Conservation (phyloP, 2,113 vertebrate genomes). For the Albula glossodonta region DNA sequence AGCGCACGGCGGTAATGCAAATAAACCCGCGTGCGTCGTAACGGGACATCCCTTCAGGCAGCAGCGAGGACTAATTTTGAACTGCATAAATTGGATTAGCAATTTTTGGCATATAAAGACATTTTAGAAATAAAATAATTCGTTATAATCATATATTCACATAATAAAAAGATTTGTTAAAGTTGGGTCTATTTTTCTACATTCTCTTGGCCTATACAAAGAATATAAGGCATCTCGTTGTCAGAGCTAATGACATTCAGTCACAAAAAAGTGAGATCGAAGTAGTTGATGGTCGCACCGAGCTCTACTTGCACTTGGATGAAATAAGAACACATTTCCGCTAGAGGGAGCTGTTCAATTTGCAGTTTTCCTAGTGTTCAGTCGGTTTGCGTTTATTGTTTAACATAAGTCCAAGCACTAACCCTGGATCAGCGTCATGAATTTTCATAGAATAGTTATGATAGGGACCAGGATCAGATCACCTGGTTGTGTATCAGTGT, state of each 20-base stretch:
- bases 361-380: not conserved
- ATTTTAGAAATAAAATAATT: not conserved
- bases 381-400: not conserved
- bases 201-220: too few species aligned
- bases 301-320: not conserved
- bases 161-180: slow-evolving; percentile 2
- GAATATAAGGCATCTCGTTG: not conserved
- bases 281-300: not conserved
- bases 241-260: not conserved
- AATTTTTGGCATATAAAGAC: not conserved
- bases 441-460: not conserved
- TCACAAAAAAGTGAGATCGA: slow-evolving; percentile 3
- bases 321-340: slow-evolving; percentile 3
- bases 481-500: not conserved
- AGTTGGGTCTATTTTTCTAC: not conserved
- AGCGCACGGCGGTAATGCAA: not conserved
- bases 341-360: slow-evolving; percentile 33
- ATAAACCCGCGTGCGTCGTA: not conserved
- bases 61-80: slow-evolving; percentile 19
- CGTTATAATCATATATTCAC: not conserved
- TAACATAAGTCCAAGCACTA: not conserved
- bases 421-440: not conserved
- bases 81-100: slow-evolving; percentile 11
- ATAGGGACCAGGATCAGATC: not conserved
- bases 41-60: slow-evolving; percentile 2